Evolutionary conservation across 2,888 invertebrate species (phyloP), one percentile per base, ranked within the genome.

Genomic region (Eubasilissa splendida): DNA sequence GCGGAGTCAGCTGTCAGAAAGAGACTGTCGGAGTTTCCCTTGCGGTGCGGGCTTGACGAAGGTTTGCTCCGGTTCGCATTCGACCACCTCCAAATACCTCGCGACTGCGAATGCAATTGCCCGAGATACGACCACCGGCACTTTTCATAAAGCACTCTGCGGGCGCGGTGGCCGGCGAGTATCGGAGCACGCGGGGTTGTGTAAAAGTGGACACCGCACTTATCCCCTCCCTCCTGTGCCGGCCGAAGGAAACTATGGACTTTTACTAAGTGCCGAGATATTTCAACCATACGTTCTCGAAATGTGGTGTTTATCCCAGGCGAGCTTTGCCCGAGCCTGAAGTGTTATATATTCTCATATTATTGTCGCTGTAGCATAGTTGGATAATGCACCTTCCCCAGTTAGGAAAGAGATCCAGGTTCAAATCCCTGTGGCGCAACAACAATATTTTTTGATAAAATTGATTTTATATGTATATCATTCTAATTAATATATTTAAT

Each of bases 11-110:
- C 81, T 81, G 83, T 80, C 80, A 79, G 81, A 83, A 83, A 83
- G 83, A 83, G 83, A 83, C 83, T 83, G 83, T 81, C 76, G 54
- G 70, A 76, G 53, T 74, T 77, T 77, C 75, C 81, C 73, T 68
- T 77, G 73, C 33, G 63, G 66, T 56, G 31, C 33, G 50, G 59
- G 74, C 74, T 31, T 42, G 42, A 50, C 66, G 42, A 54, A 54
- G 58, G 58, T 42, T 66, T 79, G 80, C 76, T 80, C 77, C 66
- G 80, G 77, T 77, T 77, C 33, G 68, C 56, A 56, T 42, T 42
- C 73, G 65, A 74, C 77, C 76, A 80, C 79, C 79, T 74, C 80
- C 80, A 54, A 33, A 56, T 50, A 42, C 70, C 58, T 12, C 22
- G 14, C 54, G 14, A 14, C 70, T 8, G 70, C 22, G 70, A 70